Conservation (phyloP, 1,140 invertebrate genomes). For the Littorina saxatilis region DNA sequence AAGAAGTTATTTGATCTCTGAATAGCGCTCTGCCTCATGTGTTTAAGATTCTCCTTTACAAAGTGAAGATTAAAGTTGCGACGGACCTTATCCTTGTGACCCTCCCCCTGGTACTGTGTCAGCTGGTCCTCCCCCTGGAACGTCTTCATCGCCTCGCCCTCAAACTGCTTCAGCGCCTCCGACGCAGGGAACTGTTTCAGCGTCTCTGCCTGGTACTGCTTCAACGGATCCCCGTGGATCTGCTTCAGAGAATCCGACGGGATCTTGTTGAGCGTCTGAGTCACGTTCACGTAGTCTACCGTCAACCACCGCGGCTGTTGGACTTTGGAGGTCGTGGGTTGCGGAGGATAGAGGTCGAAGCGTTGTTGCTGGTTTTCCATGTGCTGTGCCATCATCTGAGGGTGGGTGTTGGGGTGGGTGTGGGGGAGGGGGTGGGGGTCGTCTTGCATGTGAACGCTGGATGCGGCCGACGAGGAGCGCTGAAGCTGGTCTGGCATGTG, state of each 20-base stretch:
- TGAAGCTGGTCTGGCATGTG: neutral
- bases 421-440: neutral
- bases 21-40: too few species aligned
- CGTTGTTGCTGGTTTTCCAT: neutral
- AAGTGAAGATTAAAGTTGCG: too few species aligned
- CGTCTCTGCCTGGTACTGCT: neutral
- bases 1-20: too few species aligned
- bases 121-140: neutral
- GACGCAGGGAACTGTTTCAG: neutral
- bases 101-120: neutral
- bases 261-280: neutral
- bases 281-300: neutral
- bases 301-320: neutral
- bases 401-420: too few species aligned
- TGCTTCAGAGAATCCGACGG: neutral
- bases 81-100: neutral
- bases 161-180: neutral
- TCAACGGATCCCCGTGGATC: neutral
- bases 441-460: slow-evolving; percentile 1
- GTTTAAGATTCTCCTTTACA: too few species aligned
- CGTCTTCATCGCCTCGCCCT: neutral
- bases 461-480: neutral
- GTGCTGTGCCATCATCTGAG: neutral
- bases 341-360: neutral
- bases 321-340: neutral